Percentiles rank a stretch among this genome's conserved stretches.
phyloP scores from a whole-genome alignment of 92 coral and sea anemone species.

The Galaxea fascicularis region DNA sequence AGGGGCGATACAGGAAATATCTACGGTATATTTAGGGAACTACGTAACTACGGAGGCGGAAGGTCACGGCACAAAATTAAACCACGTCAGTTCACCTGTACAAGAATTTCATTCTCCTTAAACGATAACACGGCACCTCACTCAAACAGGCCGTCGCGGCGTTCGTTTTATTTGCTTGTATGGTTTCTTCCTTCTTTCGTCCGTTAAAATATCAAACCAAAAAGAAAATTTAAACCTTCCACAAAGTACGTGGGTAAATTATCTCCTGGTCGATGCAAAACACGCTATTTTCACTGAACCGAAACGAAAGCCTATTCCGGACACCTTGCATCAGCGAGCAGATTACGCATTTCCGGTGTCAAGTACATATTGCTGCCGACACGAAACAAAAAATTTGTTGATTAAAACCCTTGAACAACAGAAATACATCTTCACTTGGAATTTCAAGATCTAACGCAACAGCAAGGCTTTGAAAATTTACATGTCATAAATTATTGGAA shows the following conservation, averaged over 20 bases:
- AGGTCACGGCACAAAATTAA: not conserved
- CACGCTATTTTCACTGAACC: not conserved
- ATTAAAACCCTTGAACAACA: not conserved
- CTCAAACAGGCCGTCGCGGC: too few relatives aligned
- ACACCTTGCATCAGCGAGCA: not conserved
- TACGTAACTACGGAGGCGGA: conserved; percentile 7
- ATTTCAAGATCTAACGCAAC: not conserved
- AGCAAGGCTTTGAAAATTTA: not conserved
- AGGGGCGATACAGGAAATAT: not conserved
- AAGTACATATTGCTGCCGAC: not conserved
- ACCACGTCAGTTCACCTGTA: conserved; percentile 5
- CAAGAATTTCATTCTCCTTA: not conserved
- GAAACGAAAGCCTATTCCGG: not conserved
- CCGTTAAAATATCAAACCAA: not conserved
- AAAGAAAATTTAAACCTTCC: not conserved
- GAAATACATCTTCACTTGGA: not conserved
- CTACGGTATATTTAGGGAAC: not conserved
- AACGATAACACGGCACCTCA: not conserved
- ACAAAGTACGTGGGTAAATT: not conserved
- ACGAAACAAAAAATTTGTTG: conserved; percentile 12
- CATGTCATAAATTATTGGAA: not conserved
- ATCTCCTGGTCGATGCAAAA: not conserved
- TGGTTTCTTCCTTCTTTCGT: not conserved
- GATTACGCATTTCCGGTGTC: conserved; percentile 32
- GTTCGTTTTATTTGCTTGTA: not conserved